These are phyloP conservation scores for Xyrauchen texanus DNA, from an alignment of 2,113 vertebrate species.

Conservation along the genomic window DNA sequence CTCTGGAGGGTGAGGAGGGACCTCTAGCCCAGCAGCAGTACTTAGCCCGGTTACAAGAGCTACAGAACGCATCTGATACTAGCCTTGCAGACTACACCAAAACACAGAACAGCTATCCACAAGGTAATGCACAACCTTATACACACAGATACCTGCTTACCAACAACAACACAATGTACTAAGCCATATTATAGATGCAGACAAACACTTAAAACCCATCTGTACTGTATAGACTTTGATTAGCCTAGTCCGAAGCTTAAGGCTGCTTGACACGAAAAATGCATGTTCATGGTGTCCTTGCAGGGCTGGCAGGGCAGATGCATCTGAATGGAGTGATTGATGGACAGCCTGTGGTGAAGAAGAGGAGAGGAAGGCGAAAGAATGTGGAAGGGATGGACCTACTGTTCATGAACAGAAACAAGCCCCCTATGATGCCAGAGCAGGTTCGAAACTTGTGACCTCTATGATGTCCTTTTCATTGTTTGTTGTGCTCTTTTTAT, in stretches of 20 bases:
- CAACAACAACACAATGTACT: background rate
- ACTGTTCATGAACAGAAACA: constrained; percentile 86
- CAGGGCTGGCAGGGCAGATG: constrained; percentile 79
- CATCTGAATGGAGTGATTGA: constrained; percentile 84
- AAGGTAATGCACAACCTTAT: constrained; percentile 66
- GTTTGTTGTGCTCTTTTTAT: background rate
- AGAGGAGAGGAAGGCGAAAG: constrained; percentile 90
- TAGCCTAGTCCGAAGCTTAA: background rate
- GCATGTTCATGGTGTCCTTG: background rate
- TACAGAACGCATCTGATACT: constrained; percentile 89
- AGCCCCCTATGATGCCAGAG: constrained; percentile 73
- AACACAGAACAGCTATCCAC: constrained; percentile 75
- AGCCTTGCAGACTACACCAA: constrained; percentile 88
- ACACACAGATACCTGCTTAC: background rate
- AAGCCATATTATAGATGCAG: background rate
- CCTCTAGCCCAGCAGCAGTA: constrained; percentile 90
- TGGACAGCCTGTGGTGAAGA: constrained; percentile 88
- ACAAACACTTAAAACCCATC: background rate
- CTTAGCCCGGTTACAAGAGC: constrained; percentile 88
- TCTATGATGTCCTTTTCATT: background rate
- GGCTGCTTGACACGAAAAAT: too few species aligned
- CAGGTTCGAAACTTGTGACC: constrained; percentile 74
- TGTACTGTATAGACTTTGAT: background rate
- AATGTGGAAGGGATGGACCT: constrained; percentile 95
- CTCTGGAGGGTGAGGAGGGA: constrained; percentile 86